Percentiles rank a stretch among this genome's conserved stretches.
These are phyloP conservation scores for Erynnis tages DNA, from an alignment of 2,888 invertebrate species.

Conservation along the genomic window DNA sequence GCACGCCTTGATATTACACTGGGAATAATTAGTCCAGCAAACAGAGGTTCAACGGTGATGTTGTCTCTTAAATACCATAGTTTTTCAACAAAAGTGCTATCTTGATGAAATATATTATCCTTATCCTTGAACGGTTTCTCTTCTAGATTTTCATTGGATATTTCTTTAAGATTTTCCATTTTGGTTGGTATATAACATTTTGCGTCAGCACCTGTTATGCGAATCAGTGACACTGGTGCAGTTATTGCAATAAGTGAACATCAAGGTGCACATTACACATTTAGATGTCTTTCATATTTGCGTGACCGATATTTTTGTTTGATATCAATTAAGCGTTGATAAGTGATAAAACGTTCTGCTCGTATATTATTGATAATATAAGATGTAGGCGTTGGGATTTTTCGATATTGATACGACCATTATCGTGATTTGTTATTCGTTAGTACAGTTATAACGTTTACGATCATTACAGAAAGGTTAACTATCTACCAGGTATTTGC, in stretches of 20 bases:
- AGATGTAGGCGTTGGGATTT: too few relatives aligned
- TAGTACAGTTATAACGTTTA: too few relatives aligned
- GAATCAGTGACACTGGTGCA: constrained; percentile 45
- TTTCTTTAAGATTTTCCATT: constrained; percentile 60
- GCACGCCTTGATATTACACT: constrained; percentile 86
- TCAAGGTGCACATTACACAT: constrained; percentile 44
- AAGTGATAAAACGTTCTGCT: too few relatives aligned
- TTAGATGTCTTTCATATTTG: constrained; percentile 58
- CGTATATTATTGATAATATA: constrained; percentile 39
- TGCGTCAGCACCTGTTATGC: constrained; percentile 37
- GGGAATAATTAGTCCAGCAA: constrained; percentile 86
- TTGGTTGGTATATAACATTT: constrained; percentile 30
- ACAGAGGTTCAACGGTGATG: constrained; percentile 87
- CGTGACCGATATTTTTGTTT: constrained; percentile 67
- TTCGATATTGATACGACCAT: too few relatives aligned
- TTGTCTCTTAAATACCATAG: constrained; percentile 65
- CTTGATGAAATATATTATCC: constrained; percentile 42
- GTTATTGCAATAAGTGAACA: constrained; percentile 56
- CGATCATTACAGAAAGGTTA: too few relatives aligned
- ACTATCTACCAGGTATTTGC: too few relatives aligned
- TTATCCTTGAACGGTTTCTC: constrained; percentile 65
- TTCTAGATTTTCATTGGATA: constrained; percentile 48
- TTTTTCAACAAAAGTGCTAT: constrained; percentile 57
- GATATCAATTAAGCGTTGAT: constrained; percentile 69
- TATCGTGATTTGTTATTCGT: too few relatives aligned